Base-by-base conservation (phyloP, 2,113 vertebrate species). In the Siphamia tubifer region DNA sequence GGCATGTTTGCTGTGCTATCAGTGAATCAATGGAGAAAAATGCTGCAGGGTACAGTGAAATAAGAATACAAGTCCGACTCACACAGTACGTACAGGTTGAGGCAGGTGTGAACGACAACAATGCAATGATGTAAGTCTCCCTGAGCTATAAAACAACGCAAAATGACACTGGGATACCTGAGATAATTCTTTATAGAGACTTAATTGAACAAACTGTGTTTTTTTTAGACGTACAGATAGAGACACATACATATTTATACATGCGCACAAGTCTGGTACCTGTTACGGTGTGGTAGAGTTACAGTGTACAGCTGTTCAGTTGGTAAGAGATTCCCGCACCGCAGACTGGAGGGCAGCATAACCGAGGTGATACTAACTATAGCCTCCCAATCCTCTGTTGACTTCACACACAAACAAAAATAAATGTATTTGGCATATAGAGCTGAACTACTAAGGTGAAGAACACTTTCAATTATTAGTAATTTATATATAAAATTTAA, bases 311-410 rank as follows among this genome's bases (percentile, higher is more conserved):
- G 83, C 74, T 96, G 94, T 60, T 96, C 95, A 0, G 94, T 94
- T 11, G 93, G 94, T 5, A 96, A 90, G 11, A 95, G 91, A 75
- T 95, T 95, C 51, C 93, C 94, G 35, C 94, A 96, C 28, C 90
- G 90, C 2, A 91, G 84, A 69, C 94, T 96, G 61, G 84, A 94
- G 49, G 95, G 94, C 60, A 95, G 85, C 1, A 25, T 55, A 0
- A 45, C 83, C 3, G 95, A 94, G 6, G 82, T 90, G 19, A 96
- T 85, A 0, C 93, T 92, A 62, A 97, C 92, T 4, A 95, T 54
- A 5, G 90, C 94, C 74, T 95, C 94, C 94, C 95, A 97, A 82
- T 96, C 93, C 75, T 96, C 95, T 3, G 94, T 91, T 0, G 93
- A 94, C 95, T 98, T 74, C 1, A 38, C 55, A 57, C 54, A 78